These are phyloP conservation scores for Aleadryas rufinucha DNA, from an alignment of 2,113 vertebrate genomes.

Conservation along the genomic window DNA sequence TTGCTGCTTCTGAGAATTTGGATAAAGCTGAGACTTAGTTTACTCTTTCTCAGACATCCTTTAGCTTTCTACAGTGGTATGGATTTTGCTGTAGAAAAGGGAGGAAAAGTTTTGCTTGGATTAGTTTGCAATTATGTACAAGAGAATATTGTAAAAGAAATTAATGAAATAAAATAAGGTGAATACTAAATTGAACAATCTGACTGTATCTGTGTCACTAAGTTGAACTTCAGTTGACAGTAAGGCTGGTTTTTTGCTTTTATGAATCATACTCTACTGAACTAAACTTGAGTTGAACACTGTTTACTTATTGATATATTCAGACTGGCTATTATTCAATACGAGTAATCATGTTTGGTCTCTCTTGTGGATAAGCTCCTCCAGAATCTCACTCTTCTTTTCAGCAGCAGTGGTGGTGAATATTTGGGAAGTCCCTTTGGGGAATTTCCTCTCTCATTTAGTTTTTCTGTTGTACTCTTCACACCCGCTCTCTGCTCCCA, in stretches of 20 bases:
- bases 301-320: not conserved
- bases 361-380: constrained; percentile 48
- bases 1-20: not conserved
- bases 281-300: not conserved
- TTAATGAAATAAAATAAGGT: not conserved
- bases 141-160: not conserved
- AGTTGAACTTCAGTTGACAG: not conserved
- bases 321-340: constrained; percentile 47
- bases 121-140: not conserved
- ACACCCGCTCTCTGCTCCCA: constrained; percentile 81
- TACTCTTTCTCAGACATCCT: not conserved
- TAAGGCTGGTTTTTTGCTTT: not conserved
- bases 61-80: not conserved
- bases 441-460: constrained; percentile 79
- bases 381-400: constrained; percentile 57
- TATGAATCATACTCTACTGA: not conserved
- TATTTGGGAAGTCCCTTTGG: constrained; percentile 83
- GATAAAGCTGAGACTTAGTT: not conserved
- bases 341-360: constrained; percentile 39
- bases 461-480: constrained; percentile 81
- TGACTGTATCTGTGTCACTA: not conserved
- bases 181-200: not conserved
- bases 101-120: not conserved
- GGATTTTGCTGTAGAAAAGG: not conserved
- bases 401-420: constrained; percentile 71